Evolutionary conservation across 2,888 invertebrate genomes (phyloP), one percentile per base, ranked within the genome.

Genomic region (Cynaeus angustus): DNA sequence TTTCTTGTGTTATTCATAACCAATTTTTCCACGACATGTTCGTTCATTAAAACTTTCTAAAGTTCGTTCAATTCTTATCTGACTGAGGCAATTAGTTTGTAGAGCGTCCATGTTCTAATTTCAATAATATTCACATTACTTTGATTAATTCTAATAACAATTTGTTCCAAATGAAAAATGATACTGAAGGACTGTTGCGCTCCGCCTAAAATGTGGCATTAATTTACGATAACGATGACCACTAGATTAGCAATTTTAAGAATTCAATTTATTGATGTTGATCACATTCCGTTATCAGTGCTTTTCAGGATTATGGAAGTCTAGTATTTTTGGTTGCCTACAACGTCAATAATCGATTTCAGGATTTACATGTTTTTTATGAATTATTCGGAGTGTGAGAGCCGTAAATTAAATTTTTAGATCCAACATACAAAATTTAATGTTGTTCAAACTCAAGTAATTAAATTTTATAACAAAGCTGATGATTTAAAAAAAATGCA

Each of bases 301-400:
- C n/a, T n/a, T n/a, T n/a, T n/a, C n/a, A n/a, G n/a, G n/a, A 16
- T 6, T 46, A 16, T 46, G 3, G 3, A 14, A 13, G 16, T 16
- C 21, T 3, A 1, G 14, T 16, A 16, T 46, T 46, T 16, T 46
- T 6, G 46, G 16, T 16, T 46, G 8, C 21, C 21, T 46, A 46
- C 1, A 9, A 16, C 41, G 41, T 6, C 41, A 41, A 1, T 13
- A 7, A 12, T 41, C 12, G n/a, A 41, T 41, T 41, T 12, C 41
- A n/a, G 41, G 41, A 41, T 41, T 41, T 41, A 41, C 41, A 41
- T 41, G n/a, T n/a, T n/a, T n/a, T n/a, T n/a, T n/a, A n/a, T n/a
- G n/a, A 41, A 41, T 10, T 41, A 21, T 4, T 21, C 2, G 1
- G 21, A 21, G 4, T 37, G 37, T 37, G 37, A 5, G 37, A 37